phyloP scores from a whole-genome alignment of 2,797 vertebrate species.

The Corythornis leucogaster region DNA sequence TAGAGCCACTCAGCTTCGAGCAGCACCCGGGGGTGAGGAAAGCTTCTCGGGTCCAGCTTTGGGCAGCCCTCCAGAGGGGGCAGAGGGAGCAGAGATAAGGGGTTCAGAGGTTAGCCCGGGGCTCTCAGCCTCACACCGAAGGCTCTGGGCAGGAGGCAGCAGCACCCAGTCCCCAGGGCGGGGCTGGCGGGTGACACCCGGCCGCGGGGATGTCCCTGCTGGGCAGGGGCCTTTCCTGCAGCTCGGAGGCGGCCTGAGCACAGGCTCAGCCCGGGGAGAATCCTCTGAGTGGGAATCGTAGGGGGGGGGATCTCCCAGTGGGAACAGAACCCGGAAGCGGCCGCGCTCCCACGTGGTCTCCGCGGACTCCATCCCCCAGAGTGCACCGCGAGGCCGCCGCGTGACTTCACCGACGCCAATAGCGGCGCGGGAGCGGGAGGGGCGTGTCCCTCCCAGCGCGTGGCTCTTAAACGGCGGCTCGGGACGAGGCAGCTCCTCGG shows the following conservation, averaged over 20 bases:
- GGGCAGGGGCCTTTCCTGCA: neutral
- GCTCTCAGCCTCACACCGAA: neutral
- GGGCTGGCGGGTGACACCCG: too few relatives aligned
- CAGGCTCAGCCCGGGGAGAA: neutral
- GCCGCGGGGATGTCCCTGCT: too few relatives aligned
- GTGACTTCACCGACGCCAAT: too few relatives aligned
- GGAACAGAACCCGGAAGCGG: neutral
- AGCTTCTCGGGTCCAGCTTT: neutral
- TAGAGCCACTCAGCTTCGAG: rapidly evolving
- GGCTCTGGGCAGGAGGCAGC: neutral
- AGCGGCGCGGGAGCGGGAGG: neutral
- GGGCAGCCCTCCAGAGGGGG: neutral
- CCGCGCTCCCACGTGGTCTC: too few relatives aligned
- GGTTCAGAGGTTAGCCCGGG: rapidly evolving
- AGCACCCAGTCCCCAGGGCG: rapidly evolving
- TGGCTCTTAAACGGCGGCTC: rapidly evolving
- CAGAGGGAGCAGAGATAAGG: too few relatives aligned
- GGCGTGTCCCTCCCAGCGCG: neutral
- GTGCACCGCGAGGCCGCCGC: neutral
- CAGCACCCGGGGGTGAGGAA: rapidly evolving
- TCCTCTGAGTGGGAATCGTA: too few relatives aligned
- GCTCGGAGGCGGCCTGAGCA: neutral
- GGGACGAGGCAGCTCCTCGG: rapidly evolving
- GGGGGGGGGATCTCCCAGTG: too few relatives aligned
- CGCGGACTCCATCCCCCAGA: neutral